Evolutionary conservation across 2,113 vertebrate species (phyloP), one percentile per base, ranked within the genome.

Genomic region (Synodontis membranacea): DNA sequence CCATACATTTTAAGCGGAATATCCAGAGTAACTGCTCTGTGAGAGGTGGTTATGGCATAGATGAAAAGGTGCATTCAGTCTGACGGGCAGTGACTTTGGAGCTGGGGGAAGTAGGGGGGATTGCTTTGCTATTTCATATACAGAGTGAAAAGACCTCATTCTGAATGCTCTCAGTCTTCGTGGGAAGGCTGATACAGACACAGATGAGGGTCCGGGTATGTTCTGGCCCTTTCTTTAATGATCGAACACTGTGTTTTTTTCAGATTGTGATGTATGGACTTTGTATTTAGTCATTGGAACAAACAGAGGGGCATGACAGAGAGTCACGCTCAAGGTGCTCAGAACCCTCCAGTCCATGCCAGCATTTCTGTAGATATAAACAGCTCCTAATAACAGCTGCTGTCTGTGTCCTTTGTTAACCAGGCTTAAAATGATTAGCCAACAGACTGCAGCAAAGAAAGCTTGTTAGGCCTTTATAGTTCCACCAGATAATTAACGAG

Each of bases 1-100:
- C 72, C 80, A 92, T 94, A 90, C 92, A 94, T 92, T 91, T 91
- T 52, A 85, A 83, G 90, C 90, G 89, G 86, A 87, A 88, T 86
- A 89, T 90, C 80, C 81, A 44, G 34, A 88, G 84, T 88, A 88
- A 28, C 62, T 68, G 90, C 89, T 46, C 34, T 84, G 42, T 34
- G 82, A 83, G 60, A 90, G 64, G 89, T 89, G 91, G 93, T 89
- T 79, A 84, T 80, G 12, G 1, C 75, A 84, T 44, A 89, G 89
- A 91, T 89, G 56, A 91, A 90, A 83, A 88, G 88, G 56, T 85
- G 9, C 84, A 80, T 91, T 92, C 88, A 90, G 46, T 84, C 85
- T 54, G 80, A 80, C 66, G 34, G 82, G 52, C 66, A 75, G 28
- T 54, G 74, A 82, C 88, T 80, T 80, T 70, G 39, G 58, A 62